phyloP scores from a whole-genome alignment of 1,140 invertebrate species.

The Pararge aegeria region DNA sequence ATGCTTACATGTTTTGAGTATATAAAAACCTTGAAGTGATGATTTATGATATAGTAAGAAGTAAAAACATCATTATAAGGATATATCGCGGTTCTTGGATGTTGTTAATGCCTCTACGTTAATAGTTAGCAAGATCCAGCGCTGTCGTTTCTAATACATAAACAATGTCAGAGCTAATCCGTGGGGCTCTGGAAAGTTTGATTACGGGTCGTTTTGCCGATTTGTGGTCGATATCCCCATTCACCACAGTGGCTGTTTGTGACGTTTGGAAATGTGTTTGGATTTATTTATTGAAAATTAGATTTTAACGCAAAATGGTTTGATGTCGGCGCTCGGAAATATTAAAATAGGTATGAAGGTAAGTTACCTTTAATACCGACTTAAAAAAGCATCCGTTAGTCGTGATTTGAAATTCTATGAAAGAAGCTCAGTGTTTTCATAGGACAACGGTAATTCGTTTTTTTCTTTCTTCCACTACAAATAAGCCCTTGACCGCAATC shows the following conservation, averaged over 20 bases:
- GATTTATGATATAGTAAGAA: too few species aligned
- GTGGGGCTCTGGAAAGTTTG: slow-evolving; percentile 40
- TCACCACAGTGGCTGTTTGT: slow-evolving; percentile 22
- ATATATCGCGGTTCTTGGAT: not conserved
- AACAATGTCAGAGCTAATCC: slow-evolving; percentile 31
- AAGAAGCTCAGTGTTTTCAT: too few species aligned
- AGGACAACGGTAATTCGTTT: too few species aligned
- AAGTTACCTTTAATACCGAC: too few species aligned
- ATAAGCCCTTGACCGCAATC: too few species aligned
- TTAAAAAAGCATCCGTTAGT: too few species aligned
- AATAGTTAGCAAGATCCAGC: slow-evolving; percentile 1
- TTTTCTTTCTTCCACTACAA: too few species aligned
- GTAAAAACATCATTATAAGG: not conserved
- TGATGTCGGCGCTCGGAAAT: not conserved
- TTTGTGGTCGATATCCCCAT: slow-evolving; percentile 18
- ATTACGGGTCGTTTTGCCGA: slow-evolving; percentile 47
- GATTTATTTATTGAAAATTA: slow-evolving; percentile 2
- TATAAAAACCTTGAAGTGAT: too few species aligned
- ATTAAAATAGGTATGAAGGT: not conserved
- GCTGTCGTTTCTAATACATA: slow-evolving; percentile 22
- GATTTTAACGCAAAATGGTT: not conserved
- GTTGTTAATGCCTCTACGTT: not conserved
- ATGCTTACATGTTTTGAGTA: too few species aligned
- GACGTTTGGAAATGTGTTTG: slow-evolving; percentile 29
- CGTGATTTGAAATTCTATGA: too few species aligned